phyloP scores from a whole-genome alignment of 2,888 invertebrate genomes.

The Hypsopygia costalis region DNA sequence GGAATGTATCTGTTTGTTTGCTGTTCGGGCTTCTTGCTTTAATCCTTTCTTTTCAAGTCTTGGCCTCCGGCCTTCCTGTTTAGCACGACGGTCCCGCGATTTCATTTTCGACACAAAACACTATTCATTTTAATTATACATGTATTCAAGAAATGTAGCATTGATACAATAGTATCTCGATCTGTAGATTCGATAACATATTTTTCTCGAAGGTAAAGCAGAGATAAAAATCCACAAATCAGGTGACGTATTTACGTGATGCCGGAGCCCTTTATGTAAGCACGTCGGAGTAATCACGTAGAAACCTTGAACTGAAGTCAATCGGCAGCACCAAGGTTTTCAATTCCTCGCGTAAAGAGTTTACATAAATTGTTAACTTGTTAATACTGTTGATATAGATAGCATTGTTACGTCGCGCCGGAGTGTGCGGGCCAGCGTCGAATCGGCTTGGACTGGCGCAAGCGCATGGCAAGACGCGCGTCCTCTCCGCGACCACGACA shows the following conservation, averaged over 20 bases:
- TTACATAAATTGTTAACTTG: slow-evolving; percentile 47
- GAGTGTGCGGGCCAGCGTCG: slow-evolving; percentile 31
- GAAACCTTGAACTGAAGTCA: slow-evolving; percentile 50
- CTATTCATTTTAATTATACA: slow-evolving; percentile 19
- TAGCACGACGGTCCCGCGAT: slow-evolving; percentile 48
- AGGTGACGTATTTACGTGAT: slow-evolving; percentile 54
- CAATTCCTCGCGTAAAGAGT: slow-evolving; percentile 34
- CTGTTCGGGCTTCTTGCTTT: slow-evolving; percentile 29
- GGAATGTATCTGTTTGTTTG: slow-evolving; percentile 22
- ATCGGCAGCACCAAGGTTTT: slow-evolving; percentile 24
- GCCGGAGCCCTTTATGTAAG: slow-evolving; percentile 56
- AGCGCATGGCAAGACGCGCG: slow-evolving; percentile 27
- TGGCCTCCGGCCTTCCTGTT: slow-evolving; percentile 36
- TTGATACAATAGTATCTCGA: slow-evolving; percentile 12
- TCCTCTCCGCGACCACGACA: slow-evolving; percentile 34
- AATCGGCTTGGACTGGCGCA: slow-evolving; percentile 47
- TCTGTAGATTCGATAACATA: slow-evolving; percentile 59
- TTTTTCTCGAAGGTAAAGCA: slow-evolving; percentile 57
- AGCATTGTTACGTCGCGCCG: slow-evolving; percentile 12
- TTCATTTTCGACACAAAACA: slow-evolving; percentile 50
- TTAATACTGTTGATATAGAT: slow-evolving; percentile 26
- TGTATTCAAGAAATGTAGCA: slow-evolving; percentile 6
- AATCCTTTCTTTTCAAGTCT: slow-evolving; percentile 30
- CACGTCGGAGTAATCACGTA: slow-evolving; percentile 59
- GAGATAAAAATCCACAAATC: slow-evolving; percentile 62